A percentile compares a stretch with the other conserved stretches of the same genome.
phyloP scores from a whole-genome alignment of 1,140 invertebrate species.

The Pinna nobilis region DNA sequence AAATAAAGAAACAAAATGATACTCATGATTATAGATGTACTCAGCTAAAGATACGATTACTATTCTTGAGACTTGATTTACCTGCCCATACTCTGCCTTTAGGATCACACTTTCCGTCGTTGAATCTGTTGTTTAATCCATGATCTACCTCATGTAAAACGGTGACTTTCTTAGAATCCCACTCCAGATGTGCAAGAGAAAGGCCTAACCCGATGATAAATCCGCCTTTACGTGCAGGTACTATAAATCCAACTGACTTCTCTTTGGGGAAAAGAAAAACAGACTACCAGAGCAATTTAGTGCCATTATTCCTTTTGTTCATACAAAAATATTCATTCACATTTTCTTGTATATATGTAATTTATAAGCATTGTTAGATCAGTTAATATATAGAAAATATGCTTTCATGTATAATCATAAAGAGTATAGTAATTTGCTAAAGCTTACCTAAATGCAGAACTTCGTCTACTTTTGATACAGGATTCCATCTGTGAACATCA shows the following conservation, averaged over 20 bases:
- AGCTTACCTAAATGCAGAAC: slow-evolving; percentile 33
- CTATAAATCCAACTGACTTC: slow-evolving; percentile 75
- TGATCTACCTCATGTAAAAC: slow-evolving; percentile 79
- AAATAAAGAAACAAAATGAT: no score
- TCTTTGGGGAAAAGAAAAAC: no score
- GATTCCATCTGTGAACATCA: slow-evolving; percentile 79
- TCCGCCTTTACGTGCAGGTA: slow-evolving; percentile 77
- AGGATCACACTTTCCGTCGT: slow-evolving; percentile 91
- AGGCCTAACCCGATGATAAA: slow-evolving; percentile 45
- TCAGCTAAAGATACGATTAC: background rate
- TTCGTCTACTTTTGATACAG: slow-evolving; percentile 73
- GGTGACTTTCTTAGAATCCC: slow-evolving; percentile 43
- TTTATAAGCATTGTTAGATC: no score
- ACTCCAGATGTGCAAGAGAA: slow-evolving; percentile 53
- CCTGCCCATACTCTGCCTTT: slow-evolving; percentile 86
- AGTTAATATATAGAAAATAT: no score
- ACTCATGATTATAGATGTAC: background rate
- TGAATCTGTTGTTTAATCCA: slow-evolving; percentile 81
- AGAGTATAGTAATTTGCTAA: background rate
- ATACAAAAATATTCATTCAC: no score
- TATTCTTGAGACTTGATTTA: slow-evolving; percentile 8
- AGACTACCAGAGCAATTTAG: no score
- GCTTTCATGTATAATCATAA: no score
- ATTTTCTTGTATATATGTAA: no score
- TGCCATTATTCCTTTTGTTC: no score